Conservation (phyloP, 1,140 invertebrate genomes). For the Drosophila nebulosa region DNA sequence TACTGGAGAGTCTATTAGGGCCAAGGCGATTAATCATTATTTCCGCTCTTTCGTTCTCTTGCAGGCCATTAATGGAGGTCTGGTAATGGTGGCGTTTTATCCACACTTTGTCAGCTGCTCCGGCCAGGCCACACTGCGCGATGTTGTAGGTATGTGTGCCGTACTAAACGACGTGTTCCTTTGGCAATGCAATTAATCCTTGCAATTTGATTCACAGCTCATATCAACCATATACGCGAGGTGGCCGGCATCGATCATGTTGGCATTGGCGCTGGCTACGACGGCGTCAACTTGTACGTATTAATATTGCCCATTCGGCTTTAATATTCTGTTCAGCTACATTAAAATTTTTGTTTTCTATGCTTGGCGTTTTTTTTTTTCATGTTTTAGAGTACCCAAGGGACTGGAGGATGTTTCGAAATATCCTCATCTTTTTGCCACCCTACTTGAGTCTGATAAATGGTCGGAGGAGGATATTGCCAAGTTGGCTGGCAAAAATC, state of each 20-base stretch:
- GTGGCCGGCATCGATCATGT: slow-evolving; percentile 92
- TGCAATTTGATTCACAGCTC: slow-evolving; percentile 84
- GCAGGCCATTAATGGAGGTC: slow-evolving; percentile 87
- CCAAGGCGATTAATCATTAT: slow-evolving; percentile 24
- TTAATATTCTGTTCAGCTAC: slow-evolving; percentile 7
- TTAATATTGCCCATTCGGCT: not conserved
- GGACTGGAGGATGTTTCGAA: slow-evolving; percentile 92
- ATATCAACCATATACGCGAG: slow-evolving; percentile 92
- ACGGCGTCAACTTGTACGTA: slow-evolving; percentile 91
- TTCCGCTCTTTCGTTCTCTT: slow-evolving; percentile 22
- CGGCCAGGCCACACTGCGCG: slow-evolving; percentile 87
- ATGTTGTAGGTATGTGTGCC: slow-evolving; percentile 86
- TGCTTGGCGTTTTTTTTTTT: not conserved
- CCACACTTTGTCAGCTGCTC: slow-evolving; percentile 91
- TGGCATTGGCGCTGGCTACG: slow-evolving; percentile 90
- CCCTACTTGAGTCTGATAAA: slow-evolving; percentile 85
- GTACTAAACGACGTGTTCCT: not conserved
- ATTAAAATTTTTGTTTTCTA: slow-evolving; percentile 22
- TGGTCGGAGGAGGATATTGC: slow-evolving; percentile 89
- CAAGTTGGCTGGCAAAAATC: slow-evolving; percentile 89
- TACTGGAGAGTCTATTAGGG: slow-evolving; percentile 16
- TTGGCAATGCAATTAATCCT: slow-evolving; percentile 18
- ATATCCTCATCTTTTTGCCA: slow-evolving; percentile 89
- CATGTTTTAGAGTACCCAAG: slow-evolving; percentile 84
- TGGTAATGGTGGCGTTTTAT: slow-evolving; percentile 96